Evolutionary conservation across 2,113 vertebrate genomes (phyloP), one percentile per base, ranked within the genome.

Genomic region (Pseudopodoces humilis): DNA sequence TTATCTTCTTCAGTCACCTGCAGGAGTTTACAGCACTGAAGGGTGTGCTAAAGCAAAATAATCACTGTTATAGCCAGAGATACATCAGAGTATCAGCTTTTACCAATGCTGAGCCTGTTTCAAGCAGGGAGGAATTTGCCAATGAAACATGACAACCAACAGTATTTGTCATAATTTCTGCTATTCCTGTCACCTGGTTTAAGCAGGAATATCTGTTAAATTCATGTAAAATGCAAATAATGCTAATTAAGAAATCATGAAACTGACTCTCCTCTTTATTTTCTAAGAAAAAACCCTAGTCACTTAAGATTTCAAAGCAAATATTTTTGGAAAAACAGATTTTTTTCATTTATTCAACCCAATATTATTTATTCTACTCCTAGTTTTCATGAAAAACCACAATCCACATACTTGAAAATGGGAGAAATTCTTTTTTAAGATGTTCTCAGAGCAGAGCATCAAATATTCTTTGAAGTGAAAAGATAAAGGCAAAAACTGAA

Each of bases 401-500:
- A 76, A 35, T 37, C 39, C 22, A 25, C n/a, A 41, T 11, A 25
- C 5, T 88, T 70, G 52, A 28, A 83, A 92, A 89, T 13, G n/a
- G 55, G 8, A 86, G 65, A 86, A 72, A 68, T 24, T 63, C 13
- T 83, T 52, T 71, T 92, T 78, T 44, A 89, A 85, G 37, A 55
- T 21, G 18, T 47, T 56, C 39, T 72, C 53, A 69, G 9, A 44
- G 56, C 67, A 92, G 35, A 86, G 70, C 87, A 85, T 91, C 58
- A 56, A 74, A 59, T 74, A 35, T 58, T 86, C 89, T 94, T 82
- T 91, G 78, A 89, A 91, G 63, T 89, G 74, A 85, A 92, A 83
- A 18, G 58, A 86, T 39, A 59, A 55, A 50, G 53, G 78, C 58
- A 87, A 81, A 92, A 92, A 39, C 70, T 55, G 69, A 87, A 87